Evolutionary conservation across 2,113 vertebrate genomes (phyloP).

Genomic region (Labrus mixtus): DNA sequence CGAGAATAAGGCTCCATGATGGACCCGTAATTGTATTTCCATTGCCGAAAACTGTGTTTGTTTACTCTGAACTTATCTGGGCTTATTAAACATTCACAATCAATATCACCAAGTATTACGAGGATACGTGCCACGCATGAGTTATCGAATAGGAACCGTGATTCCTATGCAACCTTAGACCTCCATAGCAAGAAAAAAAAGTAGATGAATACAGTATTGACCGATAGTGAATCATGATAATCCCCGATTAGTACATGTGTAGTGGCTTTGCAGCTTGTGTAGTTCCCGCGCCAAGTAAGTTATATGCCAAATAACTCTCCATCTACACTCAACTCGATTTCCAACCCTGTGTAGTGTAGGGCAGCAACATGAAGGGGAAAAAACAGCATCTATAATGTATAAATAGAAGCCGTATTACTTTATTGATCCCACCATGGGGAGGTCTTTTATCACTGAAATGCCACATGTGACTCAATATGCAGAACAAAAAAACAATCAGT

Average conservation of each 20-base stretch:
- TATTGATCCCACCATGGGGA: conserved; percentile 35
- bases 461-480: conserved; percentile 37
- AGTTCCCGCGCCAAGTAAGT: not conserved
- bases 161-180: conserved; percentile 15
- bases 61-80: conserved; percentile 57
- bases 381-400: conserved; percentile 39
- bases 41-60: conserved; percentile 63
- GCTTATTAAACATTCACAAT: conserved; percentile 68
- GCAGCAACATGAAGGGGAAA: conserved; percentile 16
- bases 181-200: not conserved
- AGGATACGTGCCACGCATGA: conserved; percentile 3
- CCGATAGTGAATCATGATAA: not conserved
- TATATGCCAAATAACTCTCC: not conserved
- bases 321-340: not conserved
- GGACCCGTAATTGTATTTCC: conserved; percentile 70
- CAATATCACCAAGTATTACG: conserved; percentile 42
- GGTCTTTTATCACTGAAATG: conserved; percentile 55
- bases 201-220: not conserved
- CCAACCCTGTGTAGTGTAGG: not conserved
- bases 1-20: conserved; percentile 61
- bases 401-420: conserved; percentile 27
- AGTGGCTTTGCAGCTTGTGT: not conserved
- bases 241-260: not conserved
- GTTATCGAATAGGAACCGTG: conserved; percentile 20
- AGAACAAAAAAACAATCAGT: conserved; percentile 38